phyloP scores from a whole-genome alignment of 2,888 invertebrate species.

The Aporophyla lueneburgensis region DNA sequence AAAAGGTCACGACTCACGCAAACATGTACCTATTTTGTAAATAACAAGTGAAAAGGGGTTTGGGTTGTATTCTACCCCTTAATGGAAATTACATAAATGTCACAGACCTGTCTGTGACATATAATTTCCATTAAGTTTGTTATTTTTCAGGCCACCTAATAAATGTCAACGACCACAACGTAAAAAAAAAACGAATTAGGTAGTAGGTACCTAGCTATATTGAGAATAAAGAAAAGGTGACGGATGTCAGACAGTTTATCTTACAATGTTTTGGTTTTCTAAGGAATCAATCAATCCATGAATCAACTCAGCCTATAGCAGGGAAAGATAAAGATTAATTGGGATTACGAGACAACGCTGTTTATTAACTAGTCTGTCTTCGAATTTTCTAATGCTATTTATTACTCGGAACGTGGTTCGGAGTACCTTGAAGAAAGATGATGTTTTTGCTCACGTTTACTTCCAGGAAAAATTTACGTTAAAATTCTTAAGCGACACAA shows the following conservation, averaged over 20 bases:
- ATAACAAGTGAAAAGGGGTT: conserved; percentile 22
- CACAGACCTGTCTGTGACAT: too few relatives aligned
- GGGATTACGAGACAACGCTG: not conserved
- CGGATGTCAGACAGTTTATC: too few relatives aligned
- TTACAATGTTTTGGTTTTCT: conserved; percentile 11
- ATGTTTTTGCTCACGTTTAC: conserved; percentile 27
- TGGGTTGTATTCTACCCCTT: conserved; percentile 18
- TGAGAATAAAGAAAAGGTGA: not conserved
- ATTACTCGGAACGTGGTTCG: conserved; percentile 14
- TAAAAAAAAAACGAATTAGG: not conserved
- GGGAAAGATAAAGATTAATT: conserved; percentile 9
- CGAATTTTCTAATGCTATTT: conserved; percentile 15
- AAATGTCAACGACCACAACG: not conserved
- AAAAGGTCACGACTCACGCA: conserved; percentile 53
- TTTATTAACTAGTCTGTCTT: conserved; percentile 41
- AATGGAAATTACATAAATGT: conserved; percentile 16
- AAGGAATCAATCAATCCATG: not conserved
- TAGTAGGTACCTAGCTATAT: too few relatives aligned
- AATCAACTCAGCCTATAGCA: too few relatives aligned
- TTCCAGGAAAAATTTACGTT: conserved; percentile 42
- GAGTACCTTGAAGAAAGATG: conserved; percentile 24
- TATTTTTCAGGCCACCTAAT: not conserved
- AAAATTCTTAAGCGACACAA: not conserved
- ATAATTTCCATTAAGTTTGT: too few relatives aligned
- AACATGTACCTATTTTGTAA: conserved; percentile 47